Evolutionary conservation across 2,888 invertebrate genomes (phyloP).

Genomic region (Lucinisca nassula): DNA sequence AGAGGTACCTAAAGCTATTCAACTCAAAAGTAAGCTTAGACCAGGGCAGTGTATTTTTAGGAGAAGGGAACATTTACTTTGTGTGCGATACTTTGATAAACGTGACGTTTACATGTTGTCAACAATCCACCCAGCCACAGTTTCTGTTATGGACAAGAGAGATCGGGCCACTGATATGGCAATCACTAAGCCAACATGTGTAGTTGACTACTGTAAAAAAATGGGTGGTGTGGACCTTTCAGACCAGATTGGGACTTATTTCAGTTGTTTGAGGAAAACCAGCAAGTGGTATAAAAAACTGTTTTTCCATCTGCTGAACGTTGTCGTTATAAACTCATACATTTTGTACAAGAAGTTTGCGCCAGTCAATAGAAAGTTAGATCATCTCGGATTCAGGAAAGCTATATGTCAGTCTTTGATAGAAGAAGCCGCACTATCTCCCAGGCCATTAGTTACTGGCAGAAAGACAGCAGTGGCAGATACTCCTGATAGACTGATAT

Average conservation of each 20-base stretch:
- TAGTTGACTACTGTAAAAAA: constrained; percentile 44
- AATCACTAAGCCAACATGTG: constrained; percentile 28
- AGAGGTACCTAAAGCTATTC: constrained; percentile 38
- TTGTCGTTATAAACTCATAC: constrained; percentile 39
- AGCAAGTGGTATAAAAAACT: constrained; percentile 66
- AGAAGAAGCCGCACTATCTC: too few relatives aligned
- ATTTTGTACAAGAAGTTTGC: constrained; percentile 40
- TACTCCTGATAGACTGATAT: too few relatives aligned
- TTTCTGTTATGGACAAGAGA: constrained; percentile 11
- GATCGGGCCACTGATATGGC: neutral
- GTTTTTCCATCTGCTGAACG: constrained; percentile 44
- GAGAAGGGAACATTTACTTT: constrained; percentile 9
- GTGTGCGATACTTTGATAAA: constrained; percentile 41
- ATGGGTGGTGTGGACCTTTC: constrained; percentile 69
- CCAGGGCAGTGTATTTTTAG: neutral
- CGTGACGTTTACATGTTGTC: constrained; percentile 43
- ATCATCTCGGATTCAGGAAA: too few relatives aligned
- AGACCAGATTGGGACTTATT: constrained; percentile 55
- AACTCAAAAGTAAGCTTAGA: neutral
- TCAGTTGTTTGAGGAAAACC: constrained; percentile 40
- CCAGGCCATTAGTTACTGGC: too few relatives aligned
- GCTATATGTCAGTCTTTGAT: too few relatives aligned
- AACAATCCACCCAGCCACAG: constrained; percentile 31
- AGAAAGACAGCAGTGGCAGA: too few relatives aligned
- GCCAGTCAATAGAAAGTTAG: too few relatives aligned